These are phyloP conservation scores for Dynastes tityus DNA, from an alignment of 2,888 invertebrate genomes.

Conservation along the genomic window DNA sequence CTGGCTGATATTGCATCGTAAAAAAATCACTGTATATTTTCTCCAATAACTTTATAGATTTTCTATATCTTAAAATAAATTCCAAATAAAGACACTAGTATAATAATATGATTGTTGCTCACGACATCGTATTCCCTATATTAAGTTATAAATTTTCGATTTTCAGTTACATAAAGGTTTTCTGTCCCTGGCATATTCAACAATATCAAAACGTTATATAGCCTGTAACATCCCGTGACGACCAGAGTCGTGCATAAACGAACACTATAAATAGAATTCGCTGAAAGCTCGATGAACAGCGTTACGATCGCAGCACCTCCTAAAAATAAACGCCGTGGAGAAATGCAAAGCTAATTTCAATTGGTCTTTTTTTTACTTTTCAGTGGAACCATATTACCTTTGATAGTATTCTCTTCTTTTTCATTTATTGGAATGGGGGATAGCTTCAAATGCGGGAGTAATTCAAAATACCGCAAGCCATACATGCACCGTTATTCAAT, in stretches of 20 bases:
- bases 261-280: neutral
- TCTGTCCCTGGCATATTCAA: too few relatives aligned
- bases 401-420: too few relatives aligned
- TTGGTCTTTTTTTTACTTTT: too few relatives aligned
- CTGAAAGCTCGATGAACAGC: neutral
- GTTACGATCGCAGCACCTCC: neutral
- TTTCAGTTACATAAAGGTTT: neutral
- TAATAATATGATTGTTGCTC: neutral
- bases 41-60: too few relatives aligned
- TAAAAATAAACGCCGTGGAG: neutral
- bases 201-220: neutral
- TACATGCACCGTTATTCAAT: too few relatives aligned
- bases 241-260: neutral
- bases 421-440: too few relatives aligned
- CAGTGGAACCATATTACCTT: too few relatives aligned
- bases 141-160: constrained; percentile 34
- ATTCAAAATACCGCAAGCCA: too few relatives aligned
- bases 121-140: constrained; percentile 9
- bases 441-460: too few relatives aligned
- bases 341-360: too few relatives aligned
- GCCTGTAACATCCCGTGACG: constrained; percentile 21
- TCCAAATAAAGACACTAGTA: constrained; percentile 17
- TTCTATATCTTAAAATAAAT: neutral
- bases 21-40: too few relatives aligned
- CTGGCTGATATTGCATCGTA: too few relatives aligned